Conservation (phyloP, 2,113 vertebrate species). For the Aphelocoma coerulescens region DNA sequence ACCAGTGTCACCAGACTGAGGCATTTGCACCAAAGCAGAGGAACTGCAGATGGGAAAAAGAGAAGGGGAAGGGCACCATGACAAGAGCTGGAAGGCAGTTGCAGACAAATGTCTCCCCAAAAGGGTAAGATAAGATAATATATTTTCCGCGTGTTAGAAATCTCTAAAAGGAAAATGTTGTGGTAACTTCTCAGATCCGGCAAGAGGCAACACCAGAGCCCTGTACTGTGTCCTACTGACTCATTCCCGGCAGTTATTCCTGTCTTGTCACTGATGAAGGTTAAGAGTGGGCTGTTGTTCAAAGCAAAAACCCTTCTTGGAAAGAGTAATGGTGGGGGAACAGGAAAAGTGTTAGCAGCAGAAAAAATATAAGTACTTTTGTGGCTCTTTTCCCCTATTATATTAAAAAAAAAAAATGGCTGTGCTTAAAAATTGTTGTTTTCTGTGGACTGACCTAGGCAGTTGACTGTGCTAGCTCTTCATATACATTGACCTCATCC, state of each 20-base stretch:
- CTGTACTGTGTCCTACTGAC: background rate
- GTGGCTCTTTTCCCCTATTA: background rate
- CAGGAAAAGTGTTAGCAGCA: background rate
- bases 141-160: background rate
- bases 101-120: background rate
- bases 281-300: background rate
- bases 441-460: background rate
- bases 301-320: background rate
- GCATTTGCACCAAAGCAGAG: background rate
- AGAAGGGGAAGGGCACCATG: background rate
- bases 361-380: background rate
- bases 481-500: background rate
- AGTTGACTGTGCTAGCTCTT: background rate
- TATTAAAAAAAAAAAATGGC: background rate
- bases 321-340: background rate
- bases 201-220: background rate
- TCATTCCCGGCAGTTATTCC: background rate
- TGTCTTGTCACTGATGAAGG: background rate
- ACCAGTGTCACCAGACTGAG: background rate
- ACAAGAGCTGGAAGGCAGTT: background rate
- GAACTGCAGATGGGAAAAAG: constrained; percentile 19
- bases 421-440: background rate
- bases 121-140: constrained; percentile 38
- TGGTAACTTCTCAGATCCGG: background rate
- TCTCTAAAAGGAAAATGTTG: background rate